Conservation (phyloP, 2,888 invertebrate genomes). For the Drosophila basisetae region DNA sequence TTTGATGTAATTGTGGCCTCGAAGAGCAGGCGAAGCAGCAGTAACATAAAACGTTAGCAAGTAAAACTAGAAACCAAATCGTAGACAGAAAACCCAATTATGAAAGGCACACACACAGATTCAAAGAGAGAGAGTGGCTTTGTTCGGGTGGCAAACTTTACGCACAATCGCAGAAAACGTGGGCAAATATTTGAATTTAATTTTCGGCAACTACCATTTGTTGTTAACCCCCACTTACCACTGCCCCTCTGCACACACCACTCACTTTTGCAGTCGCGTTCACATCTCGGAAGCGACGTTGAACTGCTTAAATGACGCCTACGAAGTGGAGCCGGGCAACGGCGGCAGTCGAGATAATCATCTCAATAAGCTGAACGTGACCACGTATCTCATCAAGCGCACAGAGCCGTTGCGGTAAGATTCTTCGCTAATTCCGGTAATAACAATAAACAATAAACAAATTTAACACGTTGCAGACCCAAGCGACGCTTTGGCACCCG, state of each 20-base stretch:
- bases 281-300: conserved; percentile 97
- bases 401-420: conserved; percentile 89
- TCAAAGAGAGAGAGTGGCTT: conserved; percentile 2
- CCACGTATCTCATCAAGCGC: conserved; percentile 94
- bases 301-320: conserved; percentile 93
- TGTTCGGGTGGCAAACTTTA: conserved; percentile 33
- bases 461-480: conserved; percentile 64
- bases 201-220: conserved; percentile 69
- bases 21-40: conserved; percentile 33
- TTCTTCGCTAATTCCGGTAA: conserved; percentile 1
- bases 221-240: neutral
- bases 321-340: conserved; percentile 96
- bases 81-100: conserved; percentile 63
- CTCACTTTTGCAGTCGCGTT: conserved; percentile 89
- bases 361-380: conserved; percentile 93
- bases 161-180: conserved; percentile 67
- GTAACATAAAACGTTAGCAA: conserved; percentile 13
- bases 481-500: conserved; percentile 84
- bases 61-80: conserved; percentile 36
- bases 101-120: conserved; percentile 41
- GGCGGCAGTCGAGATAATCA: conserved; percentile 94
- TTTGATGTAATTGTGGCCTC: conserved; percentile 79
- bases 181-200: conserved; percentile 78
- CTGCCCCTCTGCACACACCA: neutral
- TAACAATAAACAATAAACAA: conserved; percentile 4